These are phyloP conservation scores for Nesogale talazaci DNA, from an alignment of 2,113 vertebrate genomes.

Conservation along the genomic window DNA sequence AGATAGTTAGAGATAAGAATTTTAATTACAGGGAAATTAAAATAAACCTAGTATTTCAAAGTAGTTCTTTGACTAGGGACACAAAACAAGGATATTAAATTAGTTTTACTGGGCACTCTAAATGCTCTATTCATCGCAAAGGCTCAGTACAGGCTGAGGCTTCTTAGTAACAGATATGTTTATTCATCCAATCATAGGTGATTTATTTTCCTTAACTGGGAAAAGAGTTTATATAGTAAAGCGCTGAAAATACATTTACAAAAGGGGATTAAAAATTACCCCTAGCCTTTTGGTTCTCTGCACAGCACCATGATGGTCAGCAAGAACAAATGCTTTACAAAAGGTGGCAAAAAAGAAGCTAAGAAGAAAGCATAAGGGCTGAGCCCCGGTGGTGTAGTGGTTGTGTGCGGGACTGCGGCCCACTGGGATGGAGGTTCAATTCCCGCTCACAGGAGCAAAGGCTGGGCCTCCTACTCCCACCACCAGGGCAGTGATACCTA, in stretches of 20 bases:
- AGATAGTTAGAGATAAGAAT: slow-evolving; percentile 46
- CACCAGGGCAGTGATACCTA: too few relatives aligned
- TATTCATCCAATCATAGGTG: neutral
- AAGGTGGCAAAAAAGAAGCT: too few relatives aligned
- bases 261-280: neutral
- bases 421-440: too few relatives aligned
- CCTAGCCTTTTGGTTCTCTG: too few relatives aligned
- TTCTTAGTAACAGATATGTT: neutral
- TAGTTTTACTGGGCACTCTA: neutral
- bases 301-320: too few relatives aligned
- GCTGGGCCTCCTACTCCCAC: too few relatives aligned
- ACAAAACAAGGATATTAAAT: slow-evolving; percentile 2
- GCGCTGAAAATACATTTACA: neutral
- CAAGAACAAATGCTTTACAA: too few relatives aligned
- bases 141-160: neutral
- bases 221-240: neutral
- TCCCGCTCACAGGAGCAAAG: too few relatives aligned
- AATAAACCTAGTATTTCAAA: slow-evolving; percentile 51
- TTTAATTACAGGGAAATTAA: slow-evolving; percentile 69
- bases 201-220: neutral
- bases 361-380: too few relatives aligned
- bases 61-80: slow-evolving; percentile 1
- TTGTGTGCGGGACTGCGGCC: too few relatives aligned
- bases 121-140: neutral
- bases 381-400: too few relatives aligned